Percentiles rank a stretch among this genome's conserved stretches.
phyloP scores from a whole-genome alignment of 2,888 invertebrate species.

The Hypomecis atomaria region DNA sequence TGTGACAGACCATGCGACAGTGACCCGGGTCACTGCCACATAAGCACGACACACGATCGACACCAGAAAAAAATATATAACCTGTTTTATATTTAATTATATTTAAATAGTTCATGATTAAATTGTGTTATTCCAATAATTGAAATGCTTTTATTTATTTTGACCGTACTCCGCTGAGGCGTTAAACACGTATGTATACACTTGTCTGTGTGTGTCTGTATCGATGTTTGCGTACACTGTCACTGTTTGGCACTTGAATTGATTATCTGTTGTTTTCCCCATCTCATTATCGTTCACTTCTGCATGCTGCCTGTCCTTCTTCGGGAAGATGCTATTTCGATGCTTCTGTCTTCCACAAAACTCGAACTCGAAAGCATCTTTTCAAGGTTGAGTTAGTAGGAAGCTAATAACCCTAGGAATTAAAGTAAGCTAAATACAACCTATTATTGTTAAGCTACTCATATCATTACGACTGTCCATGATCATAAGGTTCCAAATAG shows the following conservation, averaged over 20 bases:
- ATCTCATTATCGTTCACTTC: conserved; percentile 73
- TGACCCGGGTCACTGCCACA: conserved; percentile 78
- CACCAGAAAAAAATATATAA: conserved; percentile 77
- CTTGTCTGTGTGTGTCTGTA: conserved; percentile 82
- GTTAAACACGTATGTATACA: conserved; percentile 84
- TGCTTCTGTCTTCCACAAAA: conserved; percentile 14
- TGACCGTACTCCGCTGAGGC: conserved; percentile 83
- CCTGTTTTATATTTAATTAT: conserved; percentile 80
- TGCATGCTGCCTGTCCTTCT: conserved; percentile 75
- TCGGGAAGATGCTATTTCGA: conserved; percentile 54
- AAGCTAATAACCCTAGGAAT: conserved; percentile 21
- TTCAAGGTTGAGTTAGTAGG: conserved; percentile 29
- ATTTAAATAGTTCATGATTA: conserved; percentile 82
- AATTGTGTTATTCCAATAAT: conserved; percentile 84
- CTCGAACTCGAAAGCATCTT: conserved; percentile 35
- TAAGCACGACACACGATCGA: conserved; percentile 79
- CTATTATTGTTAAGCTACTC: conserved; percentile 32
- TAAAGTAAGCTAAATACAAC: conserved; percentile 11
- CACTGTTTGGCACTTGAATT: conserved; percentile 75
- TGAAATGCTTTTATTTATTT: conserved; percentile 84
- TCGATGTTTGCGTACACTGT: conserved; percentile 82
- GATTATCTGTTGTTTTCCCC: conserved; percentile 59
- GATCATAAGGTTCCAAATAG: conserved; percentile 43
- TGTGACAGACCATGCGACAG: conserved; percentile 78
- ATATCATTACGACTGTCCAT: conserved; percentile 42